Evolutionary conservation across 2,888 invertebrate genomes (phyloP).

Genomic region (Slavum lentiscoides): DNA sequence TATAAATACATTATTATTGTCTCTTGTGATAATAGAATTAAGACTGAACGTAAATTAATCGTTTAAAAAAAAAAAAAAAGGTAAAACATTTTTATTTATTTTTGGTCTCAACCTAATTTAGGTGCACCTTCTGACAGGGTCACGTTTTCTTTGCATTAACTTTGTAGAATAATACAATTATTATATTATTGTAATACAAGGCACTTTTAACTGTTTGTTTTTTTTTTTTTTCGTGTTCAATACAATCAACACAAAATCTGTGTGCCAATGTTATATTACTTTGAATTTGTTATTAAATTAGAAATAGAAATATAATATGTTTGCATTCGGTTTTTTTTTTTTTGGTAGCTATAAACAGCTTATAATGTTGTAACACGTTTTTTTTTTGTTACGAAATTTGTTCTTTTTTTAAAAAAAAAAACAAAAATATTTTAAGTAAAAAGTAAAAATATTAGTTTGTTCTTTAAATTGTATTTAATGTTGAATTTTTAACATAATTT

Average conservation of each 20-base stretch:
- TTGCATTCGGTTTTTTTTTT: conserved; percentile 38
- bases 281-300: conserved; percentile 42
- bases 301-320: conserved; percentile 11
- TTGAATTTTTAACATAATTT: conserved; percentile 31
- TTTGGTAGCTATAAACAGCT: conserved; percentile 25
- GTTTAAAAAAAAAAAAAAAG: background rate
- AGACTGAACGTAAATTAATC: conserved; percentile 50
- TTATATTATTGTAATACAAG: conserved; percentile 17
- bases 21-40: conserved; percentile 53
- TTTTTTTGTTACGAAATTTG: background rate
- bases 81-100: conserved; percentile 35
- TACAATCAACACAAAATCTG: conserved; percentile 34
- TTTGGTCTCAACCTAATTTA: conserved; percentile 51
- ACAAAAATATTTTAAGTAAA: conserved; percentile 11
- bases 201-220: conserved; percentile 20
- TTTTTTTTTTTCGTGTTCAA: conserved; percentile 9
- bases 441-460: conserved; percentile 32
- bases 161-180: conserved; percentile 26
- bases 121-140: conserved; percentile 51
- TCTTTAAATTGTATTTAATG: conserved; percentile 19
- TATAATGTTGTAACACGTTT: conserved; percentile 17
- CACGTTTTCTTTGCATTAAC: conserved; percentile 46
- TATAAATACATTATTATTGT: conserved; percentile 35
- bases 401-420: background rate
- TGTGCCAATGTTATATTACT: conserved; percentile 42